phyloP scores from a whole-genome alignment of 2,113 vertebrate species.

The Hippocampus comes region DNA sequence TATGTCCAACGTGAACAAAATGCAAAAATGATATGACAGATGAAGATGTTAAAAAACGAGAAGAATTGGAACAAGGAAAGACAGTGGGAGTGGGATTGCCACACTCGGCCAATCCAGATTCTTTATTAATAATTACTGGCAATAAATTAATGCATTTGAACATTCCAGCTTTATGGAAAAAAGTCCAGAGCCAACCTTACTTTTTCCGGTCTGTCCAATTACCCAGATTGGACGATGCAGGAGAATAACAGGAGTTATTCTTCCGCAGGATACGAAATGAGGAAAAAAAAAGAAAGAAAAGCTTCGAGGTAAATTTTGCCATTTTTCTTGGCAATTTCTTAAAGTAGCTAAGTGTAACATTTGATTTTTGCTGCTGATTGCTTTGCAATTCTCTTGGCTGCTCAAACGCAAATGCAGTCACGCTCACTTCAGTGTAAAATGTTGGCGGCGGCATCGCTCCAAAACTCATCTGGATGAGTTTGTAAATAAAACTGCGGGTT shows the following conservation, averaged over 20 bases:
- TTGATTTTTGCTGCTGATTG: slow-evolving; percentile 33
- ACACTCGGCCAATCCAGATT: neutral
- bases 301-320: slow-evolving; percentile 21
- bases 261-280: slow-evolving; percentile 30
- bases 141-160: slow-evolving; percentile 6
- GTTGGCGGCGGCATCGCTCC: slow-evolving; percentile 21
- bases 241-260: slow-evolving; percentile 13
- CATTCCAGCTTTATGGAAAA: neutral
- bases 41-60: neutral
- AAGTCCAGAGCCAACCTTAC: slow-evolving; percentile 1
- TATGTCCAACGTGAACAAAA: neutral
- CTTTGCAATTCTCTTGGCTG: slow-evolving; percentile 32
- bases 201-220: neutral
- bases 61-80: neutral
- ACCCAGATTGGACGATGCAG: neutral
- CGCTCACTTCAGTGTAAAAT: slow-evolving; percentile 11
- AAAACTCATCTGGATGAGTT: slow-evolving; percentile 22
- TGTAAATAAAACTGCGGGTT: slow-evolving; percentile 19
- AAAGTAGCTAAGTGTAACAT: slow-evolving; percentile 37
- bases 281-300: slow-evolving; percentile 11
- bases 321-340: slow-evolving; percentile 42
- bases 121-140: neutral
- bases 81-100: neutral
- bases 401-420: slow-evolving; percentile 23
- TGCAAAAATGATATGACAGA: neutral